Conservation (phyloP, 2,113 vertebrate genomes). For the Marmota monax region DNA sequence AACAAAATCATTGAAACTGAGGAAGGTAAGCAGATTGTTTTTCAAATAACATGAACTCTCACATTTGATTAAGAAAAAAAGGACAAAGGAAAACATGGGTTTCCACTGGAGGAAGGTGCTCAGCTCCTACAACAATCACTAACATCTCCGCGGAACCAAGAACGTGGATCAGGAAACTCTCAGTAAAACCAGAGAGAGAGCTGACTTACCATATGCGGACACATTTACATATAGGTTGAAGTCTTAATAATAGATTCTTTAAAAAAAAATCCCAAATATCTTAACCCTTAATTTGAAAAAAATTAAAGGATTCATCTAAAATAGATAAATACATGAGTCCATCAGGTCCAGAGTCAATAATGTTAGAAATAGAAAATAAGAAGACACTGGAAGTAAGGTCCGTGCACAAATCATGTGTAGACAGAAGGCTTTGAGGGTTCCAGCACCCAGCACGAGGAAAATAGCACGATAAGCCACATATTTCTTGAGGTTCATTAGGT, state of each 20-base stretch:
- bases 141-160: background rate
- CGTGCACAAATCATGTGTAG: too few relatives aligned
- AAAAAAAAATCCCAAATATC: background rate
- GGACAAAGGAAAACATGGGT: constrained; percentile 14
- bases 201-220: background rate
- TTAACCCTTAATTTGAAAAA: constrained; percentile 25
- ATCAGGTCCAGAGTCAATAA: background rate
- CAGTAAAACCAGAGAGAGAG: background rate
- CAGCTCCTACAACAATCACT: background rate
- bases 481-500: constrained; percentile 44
- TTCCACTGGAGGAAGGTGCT: constrained; percentile 20
- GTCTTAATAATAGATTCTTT: background rate
- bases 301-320: background rate
- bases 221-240: background rate
- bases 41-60: background rate
- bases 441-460: background rate
- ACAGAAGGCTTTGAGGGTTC: background rate
- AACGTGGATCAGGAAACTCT: background rate
- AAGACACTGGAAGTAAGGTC: background rate
- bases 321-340: background rate
- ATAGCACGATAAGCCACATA: background rate
- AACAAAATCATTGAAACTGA: constrained; percentile 40
- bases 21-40: constrained; percentile 26
- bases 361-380: background rate
- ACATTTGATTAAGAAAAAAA: constrained; percentile 51